Base-by-base conservation (phyloP, 2,797 vertebrate genomes). In the Neosilurus mollespiculum region DNA sequence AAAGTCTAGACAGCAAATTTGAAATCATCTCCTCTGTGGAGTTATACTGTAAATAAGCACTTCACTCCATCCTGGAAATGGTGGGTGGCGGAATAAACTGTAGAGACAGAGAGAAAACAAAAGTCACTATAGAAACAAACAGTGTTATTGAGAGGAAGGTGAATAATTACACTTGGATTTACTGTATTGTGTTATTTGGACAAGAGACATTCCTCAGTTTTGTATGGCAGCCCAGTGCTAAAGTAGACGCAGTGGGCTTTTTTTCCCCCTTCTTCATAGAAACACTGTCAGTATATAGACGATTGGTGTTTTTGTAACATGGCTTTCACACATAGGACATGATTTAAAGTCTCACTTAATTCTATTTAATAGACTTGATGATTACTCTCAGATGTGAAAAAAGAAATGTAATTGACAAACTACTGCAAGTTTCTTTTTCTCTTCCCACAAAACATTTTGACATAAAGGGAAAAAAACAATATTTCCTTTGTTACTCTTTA, bases 331-430 rank as follows among this genome's bases (percentile, higher is more conserved):
- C 43, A 64, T 22, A 83, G 78, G 71, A n/a, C 14, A 61, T 81
- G 65, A 83, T 80, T 86, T 77, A 81, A 58, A 73, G 67, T 71
- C 61, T 70, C 77, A 53, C 30, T 58, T 30, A 70, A 77, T 77
- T 22, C 69, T 81, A 64, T 69, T 75, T 34, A 20, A 82, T 85
- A 83, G 30, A 78, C n/a, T 86, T 37, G 34, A 62, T 84, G 76
- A 87, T 86, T 87, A 58, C 69, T 83, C 71, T 86, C 86, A 86
- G 82, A 85, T 84, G 80, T 77, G 71, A 53, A 12, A 4, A 75
- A 22, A 37, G 30, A 77, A 77, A 43, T 43, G 6, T 37, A 14
- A 61, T n/a, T 24, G 6, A 58, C 72, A 30, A 54, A 54, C 51
- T 16, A 8, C 49, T 54, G 51, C n/a, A 9, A 4, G 15, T 58